Percentiles rank a stretch among this genome's conserved stretches.
These are phyloP conservation scores for Microplitis manilae DNA, from an alignment of 2,888 invertebrate species.

Conservation along the genomic window DNA sequence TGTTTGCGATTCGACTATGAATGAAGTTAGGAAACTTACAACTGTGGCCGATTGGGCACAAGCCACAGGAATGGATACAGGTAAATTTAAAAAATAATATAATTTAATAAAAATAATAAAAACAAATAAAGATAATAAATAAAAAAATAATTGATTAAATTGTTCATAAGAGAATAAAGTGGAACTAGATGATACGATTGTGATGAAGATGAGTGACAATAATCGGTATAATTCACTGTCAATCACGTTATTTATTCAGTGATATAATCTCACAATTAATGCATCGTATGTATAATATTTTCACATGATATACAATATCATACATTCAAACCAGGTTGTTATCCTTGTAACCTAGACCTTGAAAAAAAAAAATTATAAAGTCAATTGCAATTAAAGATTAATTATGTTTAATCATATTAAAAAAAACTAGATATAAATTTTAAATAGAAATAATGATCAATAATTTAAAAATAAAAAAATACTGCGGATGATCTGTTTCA, in stretches of 20 bases:
- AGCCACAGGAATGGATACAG: conserved; percentile 75
- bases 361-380: not conserved
- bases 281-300: not conserved
- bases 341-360: not conserved
- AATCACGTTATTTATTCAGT: not conserved
- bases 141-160: not conserved
- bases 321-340: not conserved
- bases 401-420: not conserved
- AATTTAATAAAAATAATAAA: not conserved
- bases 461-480: too few relatives aligned
- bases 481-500: too few relatives aligned
- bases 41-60: conserved; percentile 77
- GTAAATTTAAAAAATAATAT: conserved; percentile 53
- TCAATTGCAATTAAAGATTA: not conserved
- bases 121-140: not conserved
- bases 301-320: not conserved
- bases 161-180: not conserved
- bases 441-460: too few relatives aligned
- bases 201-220: conserved; percentile 15
- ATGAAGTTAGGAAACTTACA: conserved; percentile 66
- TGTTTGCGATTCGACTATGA: conserved; percentile 69
- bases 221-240: conserved; percentile 12
- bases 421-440: too few relatives aligned
- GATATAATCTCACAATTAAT: not conserved
- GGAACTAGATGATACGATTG: conserved; percentile 7